phyloP scores from a whole-genome alignment of 1,140 invertebrate species.

The Mya arenaria region DNA sequence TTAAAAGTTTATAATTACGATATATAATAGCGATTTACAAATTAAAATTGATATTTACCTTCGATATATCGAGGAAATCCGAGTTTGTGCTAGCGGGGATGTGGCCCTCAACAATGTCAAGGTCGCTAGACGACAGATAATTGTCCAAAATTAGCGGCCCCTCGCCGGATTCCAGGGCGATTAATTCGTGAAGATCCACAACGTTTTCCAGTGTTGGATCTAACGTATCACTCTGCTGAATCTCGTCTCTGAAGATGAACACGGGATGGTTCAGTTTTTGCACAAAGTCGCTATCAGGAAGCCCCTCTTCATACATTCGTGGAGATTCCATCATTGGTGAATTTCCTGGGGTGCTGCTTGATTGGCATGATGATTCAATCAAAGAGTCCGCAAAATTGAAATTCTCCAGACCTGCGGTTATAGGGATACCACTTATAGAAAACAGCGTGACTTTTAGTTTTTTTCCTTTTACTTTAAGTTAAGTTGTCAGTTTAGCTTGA shows the following conservation, averaged over 20 bases:
- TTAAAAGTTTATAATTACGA: too few species aligned
- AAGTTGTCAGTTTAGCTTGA: background rate
- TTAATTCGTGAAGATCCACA: conserved; percentile 60
- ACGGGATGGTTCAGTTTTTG: conserved; percentile 32
- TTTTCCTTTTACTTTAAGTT: background rate
- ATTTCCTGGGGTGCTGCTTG: conserved; percentile 48
- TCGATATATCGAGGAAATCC: conserved; percentile 46
- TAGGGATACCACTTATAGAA: conserved; percentile 34
- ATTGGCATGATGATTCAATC: conserved; percentile 65
- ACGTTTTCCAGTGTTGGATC: conserved; percentile 63
- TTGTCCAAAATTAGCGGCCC: conserved; percentile 51
- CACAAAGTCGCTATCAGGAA: conserved; percentile 29
- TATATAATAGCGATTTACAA: too few species aligned
- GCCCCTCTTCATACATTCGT: conserved; percentile 59
- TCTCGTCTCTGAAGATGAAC: conserved; percentile 49
- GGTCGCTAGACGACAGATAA: conserved; percentile 30
- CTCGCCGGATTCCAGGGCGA: conserved; percentile 45
- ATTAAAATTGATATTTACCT: conserved; percentile 49
- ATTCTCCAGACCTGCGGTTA: conserved; percentile 56
- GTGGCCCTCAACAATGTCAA: conserved; percentile 45
- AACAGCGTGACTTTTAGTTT: conserved; percentile 44
- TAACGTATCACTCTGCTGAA: conserved; percentile 11
- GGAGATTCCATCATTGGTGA: conserved; percentile 58
- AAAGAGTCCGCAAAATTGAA: conserved; percentile 52
- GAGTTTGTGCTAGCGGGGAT: conserved; percentile 14